Conservation (phyloP, 2,888 invertebrate genomes). For the Drosophila emarginata region DNA sequence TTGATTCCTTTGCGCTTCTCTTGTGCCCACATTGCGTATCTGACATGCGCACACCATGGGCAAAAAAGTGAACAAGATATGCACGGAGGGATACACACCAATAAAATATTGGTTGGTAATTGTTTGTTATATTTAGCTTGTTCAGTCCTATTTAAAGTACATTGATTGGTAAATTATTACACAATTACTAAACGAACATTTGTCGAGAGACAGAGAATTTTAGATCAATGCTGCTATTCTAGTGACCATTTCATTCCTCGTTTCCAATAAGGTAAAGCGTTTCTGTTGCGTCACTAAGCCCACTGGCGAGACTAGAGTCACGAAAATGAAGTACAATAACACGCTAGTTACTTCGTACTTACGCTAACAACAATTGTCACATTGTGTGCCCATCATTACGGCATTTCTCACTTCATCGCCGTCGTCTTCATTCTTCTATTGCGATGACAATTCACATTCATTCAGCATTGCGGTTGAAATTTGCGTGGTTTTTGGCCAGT, state of each 20-base stretch:
- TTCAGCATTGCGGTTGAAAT: constrained; percentile 31
- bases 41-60: constrained; percentile 52
- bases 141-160: too few relatives aligned
- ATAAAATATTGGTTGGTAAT: too few relatives aligned
- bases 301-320: constrained; percentile 32
- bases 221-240: constrained; percentile 8
- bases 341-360: constrained; percentile 1
- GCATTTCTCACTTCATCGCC: constrained; percentile 56
- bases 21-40: constrained; percentile 73
- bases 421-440: background rate
- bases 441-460: constrained; percentile 40
- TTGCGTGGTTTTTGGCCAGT: constrained; percentile 30
- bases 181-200: too few relatives aligned
- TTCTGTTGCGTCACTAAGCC: constrained; percentile 39
- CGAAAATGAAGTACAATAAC: constrained; percentile 28
- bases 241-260: constrained; percentile 34
- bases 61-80: constrained; percentile 21
- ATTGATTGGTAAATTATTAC: too few relatives aligned
- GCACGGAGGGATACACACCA: background rate
- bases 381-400: constrained; percentile 54
- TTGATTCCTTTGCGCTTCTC: constrained; percentile 67
- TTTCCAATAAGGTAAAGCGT: background rate
- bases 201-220: background rate
- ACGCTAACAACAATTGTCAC: constrained; percentile 64
- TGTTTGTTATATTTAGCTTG: too few relatives aligned